phyloP scores from a whole-genome alignment of 2,797 vertebrate species.

The Acanthornis magna region DNA sequence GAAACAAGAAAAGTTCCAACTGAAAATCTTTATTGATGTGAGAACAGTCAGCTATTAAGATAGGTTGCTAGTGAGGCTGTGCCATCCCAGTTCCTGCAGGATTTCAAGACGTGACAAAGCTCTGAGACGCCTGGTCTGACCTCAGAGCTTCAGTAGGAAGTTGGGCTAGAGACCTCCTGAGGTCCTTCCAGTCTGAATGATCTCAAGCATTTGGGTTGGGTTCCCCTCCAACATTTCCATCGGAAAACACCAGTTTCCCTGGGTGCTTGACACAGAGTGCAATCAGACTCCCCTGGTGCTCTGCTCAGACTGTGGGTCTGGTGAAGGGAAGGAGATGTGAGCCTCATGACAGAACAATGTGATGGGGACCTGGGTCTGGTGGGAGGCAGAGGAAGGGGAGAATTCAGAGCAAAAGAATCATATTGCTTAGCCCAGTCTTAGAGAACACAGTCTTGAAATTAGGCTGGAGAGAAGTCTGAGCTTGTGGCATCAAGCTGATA shows the following conservation, averaged over 20 bases:
- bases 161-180: neutral
- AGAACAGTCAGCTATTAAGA: neutral
- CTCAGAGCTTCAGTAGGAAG: neutral
- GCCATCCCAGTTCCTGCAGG: neutral
- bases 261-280: neutral
- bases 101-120: neutral
- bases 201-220: neutral
- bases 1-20: neutral
- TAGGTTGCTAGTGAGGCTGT: neutral
- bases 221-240: neutral
- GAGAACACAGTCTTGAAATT: neutral
- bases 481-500: neutral
- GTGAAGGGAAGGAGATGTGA: neutral
- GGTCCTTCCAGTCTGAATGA: neutral
- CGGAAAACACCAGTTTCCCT: neutral
- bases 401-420: neutral
- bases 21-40: neutral
- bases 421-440: neutral
- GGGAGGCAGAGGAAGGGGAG: neutral
- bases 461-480: neutral
- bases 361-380: neutral
- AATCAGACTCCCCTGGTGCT: neutral
- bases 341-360: accelerated
- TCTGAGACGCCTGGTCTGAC: neutral
- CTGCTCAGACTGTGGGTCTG: neutral